Conservation (phyloP, 2,113 vertebrate genomes). For the Chroicocephalus ridibundus region DNA sequence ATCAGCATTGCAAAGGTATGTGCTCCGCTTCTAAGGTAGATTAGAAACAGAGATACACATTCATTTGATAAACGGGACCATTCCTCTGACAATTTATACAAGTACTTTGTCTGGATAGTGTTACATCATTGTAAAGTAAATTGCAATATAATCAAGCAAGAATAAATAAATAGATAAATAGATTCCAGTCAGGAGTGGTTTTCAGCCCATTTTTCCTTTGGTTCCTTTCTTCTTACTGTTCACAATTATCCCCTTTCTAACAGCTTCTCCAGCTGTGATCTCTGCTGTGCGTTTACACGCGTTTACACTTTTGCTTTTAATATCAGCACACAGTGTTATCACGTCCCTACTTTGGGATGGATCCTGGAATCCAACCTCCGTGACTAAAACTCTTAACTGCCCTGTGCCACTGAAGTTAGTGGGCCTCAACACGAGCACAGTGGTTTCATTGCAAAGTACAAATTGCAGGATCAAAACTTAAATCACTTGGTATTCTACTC, state of each 20-base stretch:
- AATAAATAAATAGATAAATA: neutral
- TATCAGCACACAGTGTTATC: neutral
- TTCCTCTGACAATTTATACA: neutral
- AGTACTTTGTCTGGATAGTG: neutral
- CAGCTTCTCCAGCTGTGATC: neutral
- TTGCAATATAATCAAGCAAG: neutral
- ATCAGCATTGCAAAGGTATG: neutral
- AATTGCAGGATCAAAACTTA: neutral
- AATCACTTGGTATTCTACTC: neutral
- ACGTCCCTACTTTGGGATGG: neutral
- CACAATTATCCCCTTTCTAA: neutral
- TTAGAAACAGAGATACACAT: neutral
- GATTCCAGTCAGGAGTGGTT: neutral
- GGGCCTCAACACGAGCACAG: neutral
- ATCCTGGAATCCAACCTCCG: neutral
- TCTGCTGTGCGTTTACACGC: neutral
- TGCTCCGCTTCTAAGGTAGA: neutral
- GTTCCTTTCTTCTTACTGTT: neutral
- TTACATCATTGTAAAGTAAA: neutral
- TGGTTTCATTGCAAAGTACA: neutral
- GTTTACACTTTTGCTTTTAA: neutral
- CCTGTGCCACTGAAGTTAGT: neutral
- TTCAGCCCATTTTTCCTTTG: neutral
- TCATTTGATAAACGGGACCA: neutral
- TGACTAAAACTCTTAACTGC: neutral